Evolutionary conservation across 2,888 invertebrate genomes (phyloP).

Genomic region (Serrognathus titanus): DNA sequence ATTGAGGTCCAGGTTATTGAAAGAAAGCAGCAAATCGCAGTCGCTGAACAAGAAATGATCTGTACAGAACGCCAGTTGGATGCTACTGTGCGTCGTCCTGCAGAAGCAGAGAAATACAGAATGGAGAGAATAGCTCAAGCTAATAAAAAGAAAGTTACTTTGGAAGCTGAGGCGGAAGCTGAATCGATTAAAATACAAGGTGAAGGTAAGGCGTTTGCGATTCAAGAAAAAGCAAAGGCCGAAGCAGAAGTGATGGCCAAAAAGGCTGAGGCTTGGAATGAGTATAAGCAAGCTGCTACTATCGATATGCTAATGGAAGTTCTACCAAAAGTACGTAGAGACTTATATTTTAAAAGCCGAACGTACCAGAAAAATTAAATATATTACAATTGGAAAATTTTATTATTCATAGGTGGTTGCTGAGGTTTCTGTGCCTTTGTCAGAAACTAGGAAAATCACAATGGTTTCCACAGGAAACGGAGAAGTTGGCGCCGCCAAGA

Average conservation of each 20-base stretch:
- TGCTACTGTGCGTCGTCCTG: slow-evolving; percentile 83
- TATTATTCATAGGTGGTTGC: slow-evolving; percentile 70
- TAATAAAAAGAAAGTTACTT: slow-evolving; percentile 71
- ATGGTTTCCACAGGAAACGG: slow-evolving; percentile 88
- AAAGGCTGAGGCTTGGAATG: slow-evolving; percentile 91
- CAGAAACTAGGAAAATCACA: slow-evolving; percentile 85
- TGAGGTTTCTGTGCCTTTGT: slow-evolving; percentile 86
- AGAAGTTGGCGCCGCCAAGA: slow-evolving; percentile 83
- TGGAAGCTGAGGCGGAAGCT: slow-evolving; percentile 89
- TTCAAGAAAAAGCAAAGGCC: slow-evolving; percentile 85
- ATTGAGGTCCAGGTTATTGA: slow-evolving; percentile 79
- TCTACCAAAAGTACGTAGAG: slow-evolving; percentile 75
- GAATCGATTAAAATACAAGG: slow-evolving; percentile 78
- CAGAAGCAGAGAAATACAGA: slow-evolving; percentile 84
- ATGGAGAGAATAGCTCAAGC: slow-evolving; percentile 90
- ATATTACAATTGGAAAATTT: background rate
- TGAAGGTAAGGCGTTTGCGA: slow-evolving; percentile 82
- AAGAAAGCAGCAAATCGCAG: slow-evolving; percentile 64
- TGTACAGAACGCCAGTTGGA: slow-evolving; percentile 84
- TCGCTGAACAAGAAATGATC: slow-evolving; percentile 89
- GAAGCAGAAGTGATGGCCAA: slow-evolving; percentile 92
- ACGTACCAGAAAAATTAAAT: background rate
- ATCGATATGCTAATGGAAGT: slow-evolving; percentile 90
- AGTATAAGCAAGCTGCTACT: slow-evolving; percentile 88
- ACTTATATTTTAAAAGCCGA: no score